Evolutionary conservation across 64 coral and sea anemone species (phyloP).

Genomic region (Montipora sp.): DNA sequence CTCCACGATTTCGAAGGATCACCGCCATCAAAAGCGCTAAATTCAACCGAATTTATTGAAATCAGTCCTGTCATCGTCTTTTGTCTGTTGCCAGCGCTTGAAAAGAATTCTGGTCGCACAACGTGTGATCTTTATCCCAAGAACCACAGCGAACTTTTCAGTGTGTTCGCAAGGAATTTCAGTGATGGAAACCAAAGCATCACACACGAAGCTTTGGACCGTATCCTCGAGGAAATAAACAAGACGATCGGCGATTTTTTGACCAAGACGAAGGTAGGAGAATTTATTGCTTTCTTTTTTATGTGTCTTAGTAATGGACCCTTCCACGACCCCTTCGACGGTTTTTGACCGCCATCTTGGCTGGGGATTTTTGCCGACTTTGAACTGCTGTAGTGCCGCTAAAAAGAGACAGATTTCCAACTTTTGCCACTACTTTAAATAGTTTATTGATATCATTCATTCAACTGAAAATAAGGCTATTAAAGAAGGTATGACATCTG

Average conservation of each 20-base stretch:
- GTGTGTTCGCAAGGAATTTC: conserved; percentile 4
- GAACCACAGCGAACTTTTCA: conserved; percentile 51
- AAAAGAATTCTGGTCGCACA: conserved; percentile 31
- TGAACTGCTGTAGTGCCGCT: too few species aligned
- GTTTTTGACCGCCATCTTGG: too few species aligned
- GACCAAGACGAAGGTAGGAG: neutral
- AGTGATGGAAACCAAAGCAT: conserved; percentile 2
- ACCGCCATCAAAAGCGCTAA: neutral
- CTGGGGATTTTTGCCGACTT: too few species aligned
- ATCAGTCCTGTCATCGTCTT: conserved; percentile 22
- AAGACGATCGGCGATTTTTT: conserved; percentile 23
- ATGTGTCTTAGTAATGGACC: too few species aligned
- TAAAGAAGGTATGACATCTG: too few species aligned
- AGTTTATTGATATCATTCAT: too few species aligned
- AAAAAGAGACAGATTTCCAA: too few species aligned
- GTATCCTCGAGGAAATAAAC: conserved; percentile 6
- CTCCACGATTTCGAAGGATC: neutral
- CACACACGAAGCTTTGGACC: neutral
- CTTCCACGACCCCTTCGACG: too few species aligned
- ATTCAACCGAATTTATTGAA: neutral
- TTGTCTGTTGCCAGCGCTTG: conserved; percentile 28
- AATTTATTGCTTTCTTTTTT: neutral
- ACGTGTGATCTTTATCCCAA: neutral
- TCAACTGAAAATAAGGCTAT: too few species aligned
- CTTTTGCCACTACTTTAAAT: too few species aligned